Conservation (phyloP, 2,888 invertebrate species). For the Hyposoter didymator region DNA sequence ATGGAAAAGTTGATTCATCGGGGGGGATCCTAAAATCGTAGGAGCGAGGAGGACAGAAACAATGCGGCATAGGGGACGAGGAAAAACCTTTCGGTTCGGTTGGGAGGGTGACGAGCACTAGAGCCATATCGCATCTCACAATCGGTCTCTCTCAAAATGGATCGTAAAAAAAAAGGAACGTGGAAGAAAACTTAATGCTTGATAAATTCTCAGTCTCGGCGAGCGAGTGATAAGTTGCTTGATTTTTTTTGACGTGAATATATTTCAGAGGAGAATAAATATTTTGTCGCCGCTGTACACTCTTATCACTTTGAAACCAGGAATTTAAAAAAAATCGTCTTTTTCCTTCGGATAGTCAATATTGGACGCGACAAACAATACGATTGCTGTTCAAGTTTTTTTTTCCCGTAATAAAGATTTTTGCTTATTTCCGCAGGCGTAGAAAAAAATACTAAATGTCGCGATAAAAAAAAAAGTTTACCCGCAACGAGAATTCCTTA, state of each 20-base stretch:
- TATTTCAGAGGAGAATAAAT: not conserved
- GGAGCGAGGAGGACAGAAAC: not conserved
- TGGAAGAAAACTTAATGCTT: not conserved
- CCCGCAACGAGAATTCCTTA: too few species aligned
- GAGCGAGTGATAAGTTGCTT: slow-evolving; percentile 13
- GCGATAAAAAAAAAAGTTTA: not conserved
- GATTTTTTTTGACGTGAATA: not conserved
- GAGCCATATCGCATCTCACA: not conserved
- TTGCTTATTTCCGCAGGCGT: not conserved
- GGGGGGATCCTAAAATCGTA: slow-evolving; percentile 19
- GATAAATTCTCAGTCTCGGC: not conserved
- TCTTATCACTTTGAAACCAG: not conserved
- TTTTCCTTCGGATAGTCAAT: not conserved
- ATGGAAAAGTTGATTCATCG: slow-evolving; percentile 49
- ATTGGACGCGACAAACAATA: too few species aligned
- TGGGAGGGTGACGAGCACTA: slow-evolving; percentile 36
- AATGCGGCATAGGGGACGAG: slow-evolving; percentile 2
- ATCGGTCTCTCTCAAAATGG: not conserved
- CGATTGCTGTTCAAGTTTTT: not conserved
- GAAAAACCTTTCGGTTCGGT: slow-evolving; percentile 35
- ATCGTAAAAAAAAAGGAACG: not conserved
- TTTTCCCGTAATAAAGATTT: not conserved
- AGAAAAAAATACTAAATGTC: not conserved
- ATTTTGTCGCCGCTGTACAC: not conserved
- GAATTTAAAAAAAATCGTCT: not conserved